Evolutionary conservation across 2,797 vertebrate genomes (phyloP), one percentile per base, ranked within the genome.

Genomic region (Scolopax rusticola): DNA sequence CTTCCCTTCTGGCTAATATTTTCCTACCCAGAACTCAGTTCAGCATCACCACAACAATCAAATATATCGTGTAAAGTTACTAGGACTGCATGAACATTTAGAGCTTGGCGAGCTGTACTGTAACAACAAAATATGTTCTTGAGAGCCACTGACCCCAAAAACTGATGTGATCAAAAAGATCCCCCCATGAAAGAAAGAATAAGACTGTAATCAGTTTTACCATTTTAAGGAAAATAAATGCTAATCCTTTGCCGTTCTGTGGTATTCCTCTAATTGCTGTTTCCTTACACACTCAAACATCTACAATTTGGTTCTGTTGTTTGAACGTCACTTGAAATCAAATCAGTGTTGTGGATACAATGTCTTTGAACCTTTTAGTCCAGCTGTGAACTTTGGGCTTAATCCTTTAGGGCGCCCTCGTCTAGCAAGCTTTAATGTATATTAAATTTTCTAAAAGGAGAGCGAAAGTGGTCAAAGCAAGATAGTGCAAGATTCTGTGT

Each of bases 401-500:
- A 97, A 97, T 97, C 94, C 96, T 98, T 97, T 59, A 97, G 97
- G 97, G 91, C 20, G 75, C 75, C 91, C 92, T 96, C 94, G 89
- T 95, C 97, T 97, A 93, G 86, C 85, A 93, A 95, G 96, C 94
- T 96, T 97, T 97, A 97, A 97, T 97, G 94, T 97, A 89, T 93
- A 97, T 96, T 97, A 97, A 95, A 96, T 97, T 97, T 96, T 95
- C 96, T 95, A 94, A 96, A 97, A 96, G 95, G 87, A 94, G 89
- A 97, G 83, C 0, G 15, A 96, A 96, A 97, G 98, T 98, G 98
- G 98, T 98, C 98, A 97, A 97, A 98, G 98, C 70, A 8, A 98
- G 97, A 97, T 95, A 98, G 98, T 76, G 98, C 98, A 97, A 98
- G 98, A 98, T 97, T 98, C 97, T 95, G 97, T 98, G 98, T 98